Conservation (phyloP, 2,113 vertebrate species). For the Panthera leo region DNA sequence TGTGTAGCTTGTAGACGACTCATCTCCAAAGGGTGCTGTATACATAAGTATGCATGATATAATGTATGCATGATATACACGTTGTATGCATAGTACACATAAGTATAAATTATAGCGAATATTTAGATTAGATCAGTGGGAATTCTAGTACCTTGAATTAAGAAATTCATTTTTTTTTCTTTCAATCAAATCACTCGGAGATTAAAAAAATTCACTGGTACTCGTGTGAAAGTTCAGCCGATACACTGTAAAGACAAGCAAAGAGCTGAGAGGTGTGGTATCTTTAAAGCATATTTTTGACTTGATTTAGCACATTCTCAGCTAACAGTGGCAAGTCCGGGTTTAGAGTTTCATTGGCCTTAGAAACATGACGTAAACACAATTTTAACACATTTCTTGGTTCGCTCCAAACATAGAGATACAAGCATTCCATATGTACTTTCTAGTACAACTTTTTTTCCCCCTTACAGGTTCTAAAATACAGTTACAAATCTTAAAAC, state of each 20-base stretch:
- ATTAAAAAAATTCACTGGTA: background rate
- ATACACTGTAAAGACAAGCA: background rate
- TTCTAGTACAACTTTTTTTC: background rate
- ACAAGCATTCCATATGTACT: background rate
- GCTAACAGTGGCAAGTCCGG: background rate
- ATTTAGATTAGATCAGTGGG: background rate
- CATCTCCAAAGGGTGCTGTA: background rate
- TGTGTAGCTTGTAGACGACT: background rate
- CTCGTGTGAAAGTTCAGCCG: background rate
- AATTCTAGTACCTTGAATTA: background rate
- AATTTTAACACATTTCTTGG: background rate
- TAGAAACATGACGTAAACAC: background rate
- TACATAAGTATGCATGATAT: too few relatives aligned
- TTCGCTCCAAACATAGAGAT: background rate
- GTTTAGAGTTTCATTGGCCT: background rate
- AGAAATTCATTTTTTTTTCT: background rate
- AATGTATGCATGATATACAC: too few relatives aligned
- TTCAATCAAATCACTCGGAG: background rate
- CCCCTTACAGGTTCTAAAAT: background rate
- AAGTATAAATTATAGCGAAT: too few relatives aligned
- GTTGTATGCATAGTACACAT: too few relatives aligned
- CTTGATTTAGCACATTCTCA: background rate
- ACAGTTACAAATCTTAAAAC: background rate
- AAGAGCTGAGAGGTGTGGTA: rapidly evolving
- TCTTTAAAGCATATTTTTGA: background rate